Evolutionary conservation across 2,797 vertebrate species (phyloP).

Genomic region (Lepus oiostolus): DNA sequence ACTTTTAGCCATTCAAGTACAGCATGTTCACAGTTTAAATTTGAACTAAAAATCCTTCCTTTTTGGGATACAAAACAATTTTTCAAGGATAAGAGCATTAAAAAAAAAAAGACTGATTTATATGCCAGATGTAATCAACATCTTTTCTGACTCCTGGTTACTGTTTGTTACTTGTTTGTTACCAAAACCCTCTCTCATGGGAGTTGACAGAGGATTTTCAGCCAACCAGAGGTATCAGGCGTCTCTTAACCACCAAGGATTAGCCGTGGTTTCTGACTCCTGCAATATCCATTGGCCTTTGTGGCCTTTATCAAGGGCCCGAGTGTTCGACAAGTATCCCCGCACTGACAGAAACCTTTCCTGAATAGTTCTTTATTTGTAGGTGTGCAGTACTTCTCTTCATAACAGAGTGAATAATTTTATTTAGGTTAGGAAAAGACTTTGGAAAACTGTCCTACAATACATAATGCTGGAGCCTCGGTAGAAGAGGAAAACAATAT

Average conservation of each 20-base stretch:
- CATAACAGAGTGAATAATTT: background rate
- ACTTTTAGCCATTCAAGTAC: conserved; percentile 33
- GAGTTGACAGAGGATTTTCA: background rate
- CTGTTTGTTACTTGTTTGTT: conserved; percentile 60
- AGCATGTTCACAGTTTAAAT: conserved; percentile 48
- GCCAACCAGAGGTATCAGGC: conserved; percentile 2
- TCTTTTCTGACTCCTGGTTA: conserved; percentile 54
- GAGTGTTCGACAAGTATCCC: background rate
- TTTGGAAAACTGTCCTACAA: background rate
- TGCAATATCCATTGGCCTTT: background rate
- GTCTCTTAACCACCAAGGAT: background rate
- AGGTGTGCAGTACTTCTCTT: background rate
- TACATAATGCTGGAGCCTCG: conserved; percentile 2
- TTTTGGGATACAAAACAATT: conserved; percentile 71
- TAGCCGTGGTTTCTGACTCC: background rate
- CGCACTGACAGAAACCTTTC: background rate
- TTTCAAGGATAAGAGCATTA: conserved; percentile 63
- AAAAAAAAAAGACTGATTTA: conserved; percentile 63
- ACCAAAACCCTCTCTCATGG: conserved; percentile 23
- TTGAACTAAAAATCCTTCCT: conserved; percentile 64
- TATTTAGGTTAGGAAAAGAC: conserved; percentile 30
- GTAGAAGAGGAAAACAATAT: background rate
- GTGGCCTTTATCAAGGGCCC: background rate
- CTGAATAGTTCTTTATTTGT: background rate
- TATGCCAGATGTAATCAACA: conserved; percentile 67